These are phyloP conservation scores for Coracopsis vasa DNA, from an alignment of 2,113 vertebrate genomes.

Conservation along the genomic window DNA sequence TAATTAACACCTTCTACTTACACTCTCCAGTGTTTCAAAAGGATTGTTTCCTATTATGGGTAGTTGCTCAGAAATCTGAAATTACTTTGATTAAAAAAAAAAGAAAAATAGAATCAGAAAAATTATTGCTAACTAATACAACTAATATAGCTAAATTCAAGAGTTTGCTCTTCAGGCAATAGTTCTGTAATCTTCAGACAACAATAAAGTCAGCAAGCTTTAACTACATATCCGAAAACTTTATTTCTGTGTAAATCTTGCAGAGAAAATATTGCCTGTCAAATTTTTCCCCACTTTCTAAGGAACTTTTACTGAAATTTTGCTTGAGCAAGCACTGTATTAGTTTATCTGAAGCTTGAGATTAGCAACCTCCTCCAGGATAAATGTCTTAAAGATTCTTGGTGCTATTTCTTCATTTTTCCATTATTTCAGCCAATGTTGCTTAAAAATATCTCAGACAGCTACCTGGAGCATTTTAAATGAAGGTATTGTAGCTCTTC, in stretches of 20 bases:
- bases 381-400: background rate
- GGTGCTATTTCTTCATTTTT: background rate
- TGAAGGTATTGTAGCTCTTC: background rate
- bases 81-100: background rate
- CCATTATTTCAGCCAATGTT: background rate
- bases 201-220: background rate
- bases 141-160: background rate
- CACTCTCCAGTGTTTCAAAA: slow-evolving; percentile 8
- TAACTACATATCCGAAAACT: background rate
- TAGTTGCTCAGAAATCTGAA: slow-evolving; percentile 20
- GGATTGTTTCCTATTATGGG: background rate
- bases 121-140: background rate
- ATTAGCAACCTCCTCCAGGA: background rate
- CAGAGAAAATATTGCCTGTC: background rate
- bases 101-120: background rate
- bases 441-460: background rate
- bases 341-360: background rate
- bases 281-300: background rate
- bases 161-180: background rate
- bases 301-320: background rate
- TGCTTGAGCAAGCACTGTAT: background rate
- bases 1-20: slow-evolving; percentile 66
- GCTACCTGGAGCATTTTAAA: background rate
- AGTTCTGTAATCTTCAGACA: background rate
- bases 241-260: background rate